Evolutionary conservation across 1,140 invertebrate genomes (phyloP), one percentile per base, ranked within the genome.

Genomic region (Anagrus nilaparvatae): DNA sequence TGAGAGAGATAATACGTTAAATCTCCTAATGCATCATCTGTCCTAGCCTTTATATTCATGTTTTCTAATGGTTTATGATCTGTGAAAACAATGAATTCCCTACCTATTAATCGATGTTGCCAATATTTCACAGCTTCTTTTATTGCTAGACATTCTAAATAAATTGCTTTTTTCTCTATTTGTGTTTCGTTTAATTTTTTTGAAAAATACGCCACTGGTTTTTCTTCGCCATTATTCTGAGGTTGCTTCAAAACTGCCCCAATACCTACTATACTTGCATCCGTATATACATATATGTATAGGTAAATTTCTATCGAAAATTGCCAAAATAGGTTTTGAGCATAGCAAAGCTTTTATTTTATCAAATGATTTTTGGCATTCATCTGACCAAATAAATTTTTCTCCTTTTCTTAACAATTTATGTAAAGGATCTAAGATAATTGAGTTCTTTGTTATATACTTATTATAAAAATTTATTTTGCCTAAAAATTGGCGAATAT

Each of bases 261-360:
- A 1, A 47, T 25, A 7, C 44, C 47, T 43, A 38, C 9, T 25
- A 40, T 2, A 16, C 29, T 36, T 13, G 50, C 46, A 24, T 54
- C 52, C 13, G 50, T 54, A 16, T 43, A 46, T 8, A n/a, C n/a
- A n/a, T n/a, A 54, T 50, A 3, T 46, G 13, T 16, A 52, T 47
- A 17, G 45, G 43, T 31, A 46, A 35, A n/a, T 52, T 19, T 33
- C 10, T 23, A 31, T 52, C 44, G 43, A 54, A 49, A 10, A 60
- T 58, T 48, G n/a, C 31, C 21, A 53, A 23, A 4, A 50, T 31
- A 13, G 49, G 43, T 42, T 46, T 10, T 10, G 44, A 47, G 16
- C 49, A 53, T 34, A 50, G 19, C 13, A 50, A 32, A 9, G 10
- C 20, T 40, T 48, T 53, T 37, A 50, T 41, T 37, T 44, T 28